Evolutionary conservation across 1,140 invertebrate species (phyloP).

Genomic region (Meloidogyne exigua): DNA sequence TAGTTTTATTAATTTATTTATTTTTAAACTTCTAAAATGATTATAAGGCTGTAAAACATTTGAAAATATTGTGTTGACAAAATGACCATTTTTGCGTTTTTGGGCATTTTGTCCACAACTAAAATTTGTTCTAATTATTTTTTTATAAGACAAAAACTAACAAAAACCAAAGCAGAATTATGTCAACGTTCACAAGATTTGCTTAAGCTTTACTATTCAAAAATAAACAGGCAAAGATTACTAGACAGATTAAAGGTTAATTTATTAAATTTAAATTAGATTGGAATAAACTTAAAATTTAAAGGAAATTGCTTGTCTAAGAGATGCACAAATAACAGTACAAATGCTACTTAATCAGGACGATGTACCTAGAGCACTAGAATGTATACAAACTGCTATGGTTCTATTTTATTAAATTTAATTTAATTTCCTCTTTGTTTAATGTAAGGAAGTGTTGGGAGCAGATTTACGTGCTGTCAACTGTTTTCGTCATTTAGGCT

Average conservation of each 20-base stretch:
- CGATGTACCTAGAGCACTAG: conserved; percentile 93
- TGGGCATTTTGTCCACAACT: too few relatives aligned
- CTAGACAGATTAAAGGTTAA: conserved; percentile 47
- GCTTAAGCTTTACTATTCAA: conserved; percentile 65
- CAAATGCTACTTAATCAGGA: conserved; percentile 88
- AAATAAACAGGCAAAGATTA: conserved; percentile 65
- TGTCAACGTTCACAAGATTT: conserved; percentile 43
- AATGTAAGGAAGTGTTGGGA: conserved; percentile 67
- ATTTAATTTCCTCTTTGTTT: neutral
- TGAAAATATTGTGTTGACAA: too few relatives aligned
- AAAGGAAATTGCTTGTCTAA: conserved; percentile 69
- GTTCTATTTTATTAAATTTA: conserved; percentile 60
- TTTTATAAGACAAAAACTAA: conserved; percentile 51
- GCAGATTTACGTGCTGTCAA: conserved; percentile 85
- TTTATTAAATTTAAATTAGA: conserved; percentile 11
- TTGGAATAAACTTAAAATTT: conserved; percentile 12
- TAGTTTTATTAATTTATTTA: too few relatives aligned
- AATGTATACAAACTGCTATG: conserved; percentile 92
- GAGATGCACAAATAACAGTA: conserved; percentile 95
- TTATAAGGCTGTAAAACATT: too few relatives aligned
- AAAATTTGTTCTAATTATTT: neutral
- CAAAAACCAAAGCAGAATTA: conserved; percentile 31
- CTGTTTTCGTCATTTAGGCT: conserved; percentile 89
- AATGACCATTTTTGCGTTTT: too few relatives aligned
- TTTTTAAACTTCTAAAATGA: too few relatives aligned